phyloP scores from a whole-genome alignment of 2,797 vertebrate genomes.

The Xerus rutilus region DNA sequence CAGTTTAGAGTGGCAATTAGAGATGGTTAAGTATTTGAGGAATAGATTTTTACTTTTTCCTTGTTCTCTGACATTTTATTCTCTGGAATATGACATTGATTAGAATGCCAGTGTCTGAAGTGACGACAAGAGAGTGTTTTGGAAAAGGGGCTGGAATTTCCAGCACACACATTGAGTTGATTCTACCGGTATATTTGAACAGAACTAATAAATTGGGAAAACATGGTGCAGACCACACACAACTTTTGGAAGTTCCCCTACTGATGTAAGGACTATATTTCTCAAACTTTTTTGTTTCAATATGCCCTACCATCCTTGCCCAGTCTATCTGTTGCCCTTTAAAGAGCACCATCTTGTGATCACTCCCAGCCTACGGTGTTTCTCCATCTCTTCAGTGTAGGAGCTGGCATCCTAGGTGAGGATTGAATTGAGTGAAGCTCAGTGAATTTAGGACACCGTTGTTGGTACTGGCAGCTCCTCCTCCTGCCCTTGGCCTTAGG shows the following conservation, averaged over 20 bases:
- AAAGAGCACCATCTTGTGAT: conserved; percentile 38
- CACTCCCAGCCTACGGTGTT: background rate
- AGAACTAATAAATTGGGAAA: conserved; percentile 80
- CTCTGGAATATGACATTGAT: conserved; percentile 70
- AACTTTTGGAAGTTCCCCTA: conserved; percentile 44
- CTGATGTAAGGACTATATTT: conserved; percentile 44
- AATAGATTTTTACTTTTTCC: conserved; percentile 24
- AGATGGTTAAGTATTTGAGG: conserved; percentile 27
- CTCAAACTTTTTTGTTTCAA: conserved; percentile 36
- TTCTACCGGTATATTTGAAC: conserved; percentile 76
- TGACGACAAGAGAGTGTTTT: conserved; percentile 72
- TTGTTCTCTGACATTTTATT: conserved; percentile 60
- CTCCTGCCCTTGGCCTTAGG: background rate
- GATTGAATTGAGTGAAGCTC: background rate
- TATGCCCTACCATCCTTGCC: background rate
- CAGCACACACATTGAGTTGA: conserved; percentile 77
- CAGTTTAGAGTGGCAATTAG: conserved; percentile 30
- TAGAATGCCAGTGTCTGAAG: conserved; percentile 73
- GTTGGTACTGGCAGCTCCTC: background rate
- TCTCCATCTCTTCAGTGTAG: background rate
- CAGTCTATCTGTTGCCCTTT: background rate
- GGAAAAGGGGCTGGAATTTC: conserved; percentile 74
- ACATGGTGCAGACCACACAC: conserved; percentile 75
- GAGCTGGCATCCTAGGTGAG: background rate
- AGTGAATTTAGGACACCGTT: background rate